A percentile compares a stretch with the other conserved stretches of the same genome.
Conservation (phyloP, 2,888 invertebrate genomes). For the Harpalus rufipes region DNA sequence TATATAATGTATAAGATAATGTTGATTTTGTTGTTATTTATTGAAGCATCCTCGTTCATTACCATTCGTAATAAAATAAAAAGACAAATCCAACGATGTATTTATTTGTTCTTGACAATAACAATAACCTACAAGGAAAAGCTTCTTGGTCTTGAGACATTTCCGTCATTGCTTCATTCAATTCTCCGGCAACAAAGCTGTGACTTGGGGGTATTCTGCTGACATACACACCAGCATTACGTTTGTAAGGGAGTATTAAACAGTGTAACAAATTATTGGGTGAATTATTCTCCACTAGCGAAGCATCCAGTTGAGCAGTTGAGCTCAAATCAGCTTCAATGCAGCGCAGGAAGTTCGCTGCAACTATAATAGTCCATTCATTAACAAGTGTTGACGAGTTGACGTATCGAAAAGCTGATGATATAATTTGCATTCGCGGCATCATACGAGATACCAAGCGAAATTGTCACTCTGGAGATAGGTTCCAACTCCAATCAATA, state of each 20-base stretch:
- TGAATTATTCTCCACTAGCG: constrained; percentile 6
- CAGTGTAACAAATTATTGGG: constrained; percentile 25
- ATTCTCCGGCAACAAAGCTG: neutral
- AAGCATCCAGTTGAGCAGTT: constrained; percentile 2
- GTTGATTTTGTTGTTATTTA: no score
- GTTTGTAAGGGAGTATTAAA: constrained; percentile 26
- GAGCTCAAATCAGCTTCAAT: neutral
- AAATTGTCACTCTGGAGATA: constrained; percentile 37
- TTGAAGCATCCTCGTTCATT: no score
- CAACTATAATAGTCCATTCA: constrained; percentile 44
- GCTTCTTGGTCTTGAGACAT: no score
- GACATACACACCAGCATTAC: constrained; percentile 12
- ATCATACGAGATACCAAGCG: constrained; percentile 9
- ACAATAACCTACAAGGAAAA: no score
- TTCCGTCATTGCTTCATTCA: no score
- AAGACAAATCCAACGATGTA: no score
- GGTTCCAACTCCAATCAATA: constrained; percentile 43
- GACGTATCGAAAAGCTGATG: constrained; percentile 51
- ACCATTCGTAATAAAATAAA: no score
- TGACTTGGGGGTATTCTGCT: constrained; percentile 26
- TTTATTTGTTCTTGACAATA: no score
- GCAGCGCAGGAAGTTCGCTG: neutral
- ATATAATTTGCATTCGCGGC: constrained; percentile 48
- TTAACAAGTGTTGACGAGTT: constrained; percentile 47
- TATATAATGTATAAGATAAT: no score